phyloP scores from a whole-genome alignment of 2,888 invertebrate species.

The Sarcophaga rosellei region DNA sequence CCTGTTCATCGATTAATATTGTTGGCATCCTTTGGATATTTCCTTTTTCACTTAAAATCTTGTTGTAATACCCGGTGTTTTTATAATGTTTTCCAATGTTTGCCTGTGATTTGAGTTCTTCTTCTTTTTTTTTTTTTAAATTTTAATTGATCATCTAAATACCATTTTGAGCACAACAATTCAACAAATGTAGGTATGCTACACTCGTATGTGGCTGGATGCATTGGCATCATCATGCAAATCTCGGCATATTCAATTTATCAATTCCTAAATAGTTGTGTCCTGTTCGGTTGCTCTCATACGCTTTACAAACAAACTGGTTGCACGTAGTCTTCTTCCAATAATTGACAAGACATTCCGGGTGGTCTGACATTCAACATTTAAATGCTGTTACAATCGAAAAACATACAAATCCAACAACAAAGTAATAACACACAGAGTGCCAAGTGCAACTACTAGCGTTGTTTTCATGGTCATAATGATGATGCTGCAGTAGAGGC shows the following conservation, averaged over 20 bases:
- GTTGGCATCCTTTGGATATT: neutral
- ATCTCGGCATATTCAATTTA: slow-evolving; percentile 50
- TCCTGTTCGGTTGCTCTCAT: slow-evolving; percentile 45
- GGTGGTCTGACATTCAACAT: slow-evolving; percentile 69
- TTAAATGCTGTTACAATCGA: slow-evolving; percentile 65
- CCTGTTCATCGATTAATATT: neutral
- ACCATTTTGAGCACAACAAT: slow-evolving; percentile 55
- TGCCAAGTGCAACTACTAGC: neutral
- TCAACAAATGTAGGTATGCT: slow-evolving; percentile 25
- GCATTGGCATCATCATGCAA: slow-evolving; percentile 60
- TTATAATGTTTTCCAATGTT: neutral
- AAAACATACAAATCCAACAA: neutral
- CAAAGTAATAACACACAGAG: neutral
- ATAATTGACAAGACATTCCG: slow-evolving; percentile 66
- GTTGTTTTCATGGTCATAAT: neutral
- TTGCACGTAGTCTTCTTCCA: slow-evolving; percentile 52
- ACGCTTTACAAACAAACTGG: slow-evolving; percentile 45
- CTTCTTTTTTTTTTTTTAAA: slow-evolving; percentile 7
- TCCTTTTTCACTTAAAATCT: too few relatives aligned
- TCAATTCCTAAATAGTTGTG: slow-evolving; percentile 55
- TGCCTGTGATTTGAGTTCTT: neutral
- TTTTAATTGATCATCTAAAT: slow-evolving; percentile 63
- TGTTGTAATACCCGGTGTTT: neutral
- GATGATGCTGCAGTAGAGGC: neutral
- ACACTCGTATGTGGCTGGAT: neutral